Evolutionary conservation across 1,140 invertebrate species (phyloP).

Genomic region (Sminthurides bifidus): DNA sequence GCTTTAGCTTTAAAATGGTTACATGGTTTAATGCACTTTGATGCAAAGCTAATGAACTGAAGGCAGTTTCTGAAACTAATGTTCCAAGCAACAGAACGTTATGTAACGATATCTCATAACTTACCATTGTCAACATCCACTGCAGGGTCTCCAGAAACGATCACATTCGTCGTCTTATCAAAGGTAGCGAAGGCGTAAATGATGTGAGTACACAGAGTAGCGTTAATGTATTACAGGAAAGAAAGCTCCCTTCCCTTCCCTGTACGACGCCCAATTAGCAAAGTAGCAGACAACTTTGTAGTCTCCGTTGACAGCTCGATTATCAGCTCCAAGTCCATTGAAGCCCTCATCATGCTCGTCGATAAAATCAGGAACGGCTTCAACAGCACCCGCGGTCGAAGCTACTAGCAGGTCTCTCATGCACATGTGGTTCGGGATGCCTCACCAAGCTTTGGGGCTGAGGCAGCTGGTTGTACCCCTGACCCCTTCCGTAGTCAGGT

Average conservation of each 20-base stretch:
- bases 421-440: background rate
- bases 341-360: background rate
- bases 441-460: background rate
- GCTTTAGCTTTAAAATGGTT: no score
- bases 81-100: no score
- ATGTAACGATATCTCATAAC: no score
- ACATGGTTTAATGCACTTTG: no score
- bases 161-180: constrained; percentile 57
- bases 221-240: constrained; percentile 71
- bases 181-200: constrained; percentile 81
- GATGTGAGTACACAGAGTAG: constrained; percentile 68
- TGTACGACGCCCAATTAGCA: constrained; percentile 76
- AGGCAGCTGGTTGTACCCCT: background rate
- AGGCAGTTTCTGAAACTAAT: no score
- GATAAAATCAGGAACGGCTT: background rate
- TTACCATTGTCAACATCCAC: constrained; percentile 73
- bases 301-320: constrained; percentile 5
- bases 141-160: constrained; percentile 70
- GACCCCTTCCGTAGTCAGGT: background rate
- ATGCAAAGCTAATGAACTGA: no score
- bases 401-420: background rate
- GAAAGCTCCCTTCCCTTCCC: constrained; percentile 67
- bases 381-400: background rate
- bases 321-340: background rate
- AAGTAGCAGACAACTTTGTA: constrained; percentile 68